Conservation (phyloP, 2,113 vertebrate species). For the Bos javanicus region DNA sequence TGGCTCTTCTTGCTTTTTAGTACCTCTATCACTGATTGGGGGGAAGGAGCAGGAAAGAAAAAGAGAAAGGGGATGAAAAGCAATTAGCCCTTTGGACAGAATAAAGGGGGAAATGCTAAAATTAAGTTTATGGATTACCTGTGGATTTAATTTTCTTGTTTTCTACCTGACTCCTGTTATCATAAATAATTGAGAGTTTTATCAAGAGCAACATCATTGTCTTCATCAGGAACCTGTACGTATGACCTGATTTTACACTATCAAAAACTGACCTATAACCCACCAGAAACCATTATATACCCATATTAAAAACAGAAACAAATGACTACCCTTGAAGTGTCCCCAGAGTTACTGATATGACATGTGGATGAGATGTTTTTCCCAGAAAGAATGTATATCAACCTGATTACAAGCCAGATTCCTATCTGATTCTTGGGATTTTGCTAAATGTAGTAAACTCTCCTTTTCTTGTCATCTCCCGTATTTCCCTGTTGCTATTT, state of each 20-base stretch:
- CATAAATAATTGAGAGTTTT: background rate
- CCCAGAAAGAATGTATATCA: background rate
- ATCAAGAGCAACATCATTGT: background rate
- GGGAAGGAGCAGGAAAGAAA: background rate
- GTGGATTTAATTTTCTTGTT: constrained; percentile 18
- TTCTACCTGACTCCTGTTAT: background rate
- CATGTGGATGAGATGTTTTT: background rate
- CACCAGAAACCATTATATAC: background rate
- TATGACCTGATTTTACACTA: background rate
- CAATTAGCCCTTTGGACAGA: background rate
- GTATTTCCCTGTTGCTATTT: background rate
- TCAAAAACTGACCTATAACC: background rate
- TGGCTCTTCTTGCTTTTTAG: background rate
- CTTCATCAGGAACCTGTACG: background rate
- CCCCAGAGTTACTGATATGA: background rate
- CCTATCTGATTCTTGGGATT: background rate
- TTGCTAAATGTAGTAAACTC: background rate
- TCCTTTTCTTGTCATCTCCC: background rate
- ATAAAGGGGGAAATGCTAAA: background rate
- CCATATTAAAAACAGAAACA: background rate
- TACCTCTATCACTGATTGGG: background rate
- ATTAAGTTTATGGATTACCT: background rate
- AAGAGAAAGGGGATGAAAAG: background rate
- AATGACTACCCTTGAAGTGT: background rate
- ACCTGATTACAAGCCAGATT: background rate